Evolutionary conservation across 1,140 invertebrate genomes (phyloP).

Genomic region (Aphidius gifuensis): DNA sequence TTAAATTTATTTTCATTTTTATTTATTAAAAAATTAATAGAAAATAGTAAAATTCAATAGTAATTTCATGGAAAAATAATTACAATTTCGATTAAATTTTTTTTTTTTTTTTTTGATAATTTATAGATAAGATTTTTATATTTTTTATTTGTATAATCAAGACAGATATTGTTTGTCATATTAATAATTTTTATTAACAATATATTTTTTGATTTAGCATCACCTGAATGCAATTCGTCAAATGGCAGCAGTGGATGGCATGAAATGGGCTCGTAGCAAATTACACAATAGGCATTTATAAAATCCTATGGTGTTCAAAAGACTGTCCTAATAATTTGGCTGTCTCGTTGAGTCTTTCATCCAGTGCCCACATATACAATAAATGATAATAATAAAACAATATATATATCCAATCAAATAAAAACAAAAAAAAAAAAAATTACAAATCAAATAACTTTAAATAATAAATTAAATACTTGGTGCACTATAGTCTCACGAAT

Average conservation of each 20-base stretch:
- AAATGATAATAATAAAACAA: conserved; percentile 16
- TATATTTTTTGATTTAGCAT: conserved; percentile 30
- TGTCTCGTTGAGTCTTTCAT: conserved; percentile 41
- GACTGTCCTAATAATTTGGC: conserved; percentile 29
- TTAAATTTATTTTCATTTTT: conserved; percentile 1
- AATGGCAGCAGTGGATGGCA: conserved; percentile 55
- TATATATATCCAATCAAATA: not conserved
- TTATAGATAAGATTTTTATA: too few relatives aligned
- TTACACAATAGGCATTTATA: conserved; percentile 46
- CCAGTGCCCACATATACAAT: conserved; percentile 32
- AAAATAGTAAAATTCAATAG: not conserved
- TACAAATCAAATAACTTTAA: too few relatives aligned
- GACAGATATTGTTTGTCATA: too few relatives aligned
- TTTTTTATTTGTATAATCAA: too few relatives aligned
- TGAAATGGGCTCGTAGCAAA: conserved; percentile 58
- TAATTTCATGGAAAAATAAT: too few relatives aligned
- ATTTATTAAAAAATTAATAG: not conserved
- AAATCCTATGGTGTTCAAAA: conserved; percentile 56
- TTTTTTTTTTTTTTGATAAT: too few relatives aligned
- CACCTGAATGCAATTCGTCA: conserved; percentile 52
- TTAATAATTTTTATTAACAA: too few relatives aligned
- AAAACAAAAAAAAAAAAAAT: not conserved
- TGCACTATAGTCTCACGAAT: not conserved
- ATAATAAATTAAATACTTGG: too few relatives aligned
- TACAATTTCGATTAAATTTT: too few relatives aligned